phyloP scores from a whole-genome alignment of 1,140 invertebrate genomes.

The Drosophila bifasciata region DNA sequence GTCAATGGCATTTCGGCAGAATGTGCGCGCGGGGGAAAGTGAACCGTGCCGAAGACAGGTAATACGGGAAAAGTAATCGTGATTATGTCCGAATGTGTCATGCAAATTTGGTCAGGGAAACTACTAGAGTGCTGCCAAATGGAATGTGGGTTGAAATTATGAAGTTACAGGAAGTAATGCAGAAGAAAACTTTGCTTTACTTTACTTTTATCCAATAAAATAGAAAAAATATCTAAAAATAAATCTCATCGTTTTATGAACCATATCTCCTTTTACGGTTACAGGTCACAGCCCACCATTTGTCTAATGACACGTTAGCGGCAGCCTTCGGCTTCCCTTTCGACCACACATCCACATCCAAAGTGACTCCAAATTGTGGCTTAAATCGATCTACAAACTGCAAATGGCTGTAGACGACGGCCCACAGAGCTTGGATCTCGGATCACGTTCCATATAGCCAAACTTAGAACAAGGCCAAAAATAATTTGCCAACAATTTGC shows the following conservation, averaged over 20 bases:
- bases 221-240: too few species aligned
- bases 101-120: neutral
- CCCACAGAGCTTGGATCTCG: conserved; percentile 31
- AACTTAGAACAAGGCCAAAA: conserved; percentile 80
- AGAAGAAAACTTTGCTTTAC: too few species aligned
- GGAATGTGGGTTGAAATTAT: too few species aligned
- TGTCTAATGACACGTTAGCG: conserved; percentile 51
- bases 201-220: too few species aligned
- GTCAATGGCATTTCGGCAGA: conserved; percentile 60
- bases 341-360: conserved; percentile 59
- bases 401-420: conserved; percentile 35
- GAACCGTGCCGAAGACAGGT: conserved; percentile 51
- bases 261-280: conserved; percentile 9
- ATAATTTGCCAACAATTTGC: conserved; percentile 78
- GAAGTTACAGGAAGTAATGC: too few species aligned
- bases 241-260: too few species aligned
- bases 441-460: conserved; percentile 54
- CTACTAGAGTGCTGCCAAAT: too few species aligned
- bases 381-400: conserved; percentile 46
- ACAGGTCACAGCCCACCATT: conserved; percentile 13
- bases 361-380: conserved; percentile 51
- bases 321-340: conserved; percentile 28
- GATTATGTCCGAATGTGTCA: conserved; percentile 29
- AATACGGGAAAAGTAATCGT: conserved; percentile 57
- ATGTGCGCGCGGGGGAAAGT: conserved; percentile 57